Percentiles rank a stretch among this genome's conserved stretches.
phyloP scores from a whole-genome alignment of 2,888 invertebrate genomes.

The Myathropa florea region DNA sequence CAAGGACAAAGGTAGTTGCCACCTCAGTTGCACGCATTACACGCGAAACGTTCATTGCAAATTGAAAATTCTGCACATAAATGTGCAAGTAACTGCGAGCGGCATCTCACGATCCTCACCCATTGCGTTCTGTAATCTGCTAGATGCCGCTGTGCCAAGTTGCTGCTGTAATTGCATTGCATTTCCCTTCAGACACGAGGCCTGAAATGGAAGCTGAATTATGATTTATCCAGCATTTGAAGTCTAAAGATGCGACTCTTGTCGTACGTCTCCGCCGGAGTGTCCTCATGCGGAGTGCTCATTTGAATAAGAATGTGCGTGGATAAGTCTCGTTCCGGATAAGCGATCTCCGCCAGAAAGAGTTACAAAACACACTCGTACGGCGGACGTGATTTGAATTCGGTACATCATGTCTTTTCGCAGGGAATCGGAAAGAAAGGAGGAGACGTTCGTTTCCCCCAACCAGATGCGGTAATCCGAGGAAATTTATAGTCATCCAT shows the following conservation, averaged over 20 bases:
- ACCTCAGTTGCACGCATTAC: slow-evolving; percentile 42
- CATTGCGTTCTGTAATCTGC: neutral
- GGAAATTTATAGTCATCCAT: neutral
- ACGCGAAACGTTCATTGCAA: slow-evolving; percentile 46
- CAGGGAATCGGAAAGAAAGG: slow-evolving; percentile 2
- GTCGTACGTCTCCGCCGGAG: neutral
- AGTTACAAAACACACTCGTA: slow-evolving; percentile 37
- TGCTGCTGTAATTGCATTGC: slow-evolving; percentile 41
- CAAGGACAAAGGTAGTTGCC: slow-evolving; percentile 69
- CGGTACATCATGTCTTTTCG: neutral
- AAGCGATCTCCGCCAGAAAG: slow-evolving; percentile 35
- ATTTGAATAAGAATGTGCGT: slow-evolving; percentile 56
- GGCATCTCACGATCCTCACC: slow-evolving; percentile 44
- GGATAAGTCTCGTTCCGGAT: slow-evolving; percentile 22
- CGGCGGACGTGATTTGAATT: slow-evolving; percentile 52
- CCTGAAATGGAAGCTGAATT: neutral
- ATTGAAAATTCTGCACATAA: slow-evolving; percentile 39
- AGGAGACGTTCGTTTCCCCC: neutral
- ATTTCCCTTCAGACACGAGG: neutral
- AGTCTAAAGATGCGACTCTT: neutral
- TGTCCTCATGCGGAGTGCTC: slow-evolving; percentile 42
- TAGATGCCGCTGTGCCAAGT: neutral
- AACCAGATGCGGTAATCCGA: neutral
- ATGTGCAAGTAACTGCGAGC: too few relatives aligned
- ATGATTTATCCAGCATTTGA: slow-evolving; percentile 39